Percentiles rank a stretch among this genome's conserved stretches.
These are phyloP conservation scores for Ceuthmochares aereus DNA, from an alignment of 2,113 vertebrate species.

Conservation along the genomic window DNA sequence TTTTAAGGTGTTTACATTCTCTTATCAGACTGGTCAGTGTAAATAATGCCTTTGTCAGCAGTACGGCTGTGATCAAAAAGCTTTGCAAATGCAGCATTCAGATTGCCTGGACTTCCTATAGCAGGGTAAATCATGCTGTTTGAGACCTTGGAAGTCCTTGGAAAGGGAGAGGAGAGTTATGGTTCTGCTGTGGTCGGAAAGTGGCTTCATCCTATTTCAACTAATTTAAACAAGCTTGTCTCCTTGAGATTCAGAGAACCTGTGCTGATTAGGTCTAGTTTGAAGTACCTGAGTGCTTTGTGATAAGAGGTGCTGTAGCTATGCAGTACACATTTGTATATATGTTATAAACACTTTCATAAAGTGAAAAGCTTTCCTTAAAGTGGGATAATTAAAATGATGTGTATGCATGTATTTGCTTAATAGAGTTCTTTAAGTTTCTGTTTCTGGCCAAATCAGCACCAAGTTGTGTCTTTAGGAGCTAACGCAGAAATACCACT, in stretches of 20 bases:
- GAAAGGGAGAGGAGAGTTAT: background rate
- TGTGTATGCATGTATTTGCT: background rate
- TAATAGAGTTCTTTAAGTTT: background rate
- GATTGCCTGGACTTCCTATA: background rate
- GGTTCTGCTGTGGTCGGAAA: background rate
- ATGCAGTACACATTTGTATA: background rate
- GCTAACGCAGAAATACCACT: background rate
- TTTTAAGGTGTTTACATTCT: slow-evolving; percentile 54
- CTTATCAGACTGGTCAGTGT: slow-evolving; percentile 21
- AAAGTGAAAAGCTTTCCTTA: background rate
- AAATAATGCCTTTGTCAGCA: slow-evolving; percentile 44
- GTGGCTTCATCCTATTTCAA: background rate
- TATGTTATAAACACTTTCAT: background rate
- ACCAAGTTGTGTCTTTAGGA: background rate
- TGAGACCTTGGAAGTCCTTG: background rate
- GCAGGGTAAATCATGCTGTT: background rate
- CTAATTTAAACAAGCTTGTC: background rate
- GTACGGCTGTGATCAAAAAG: slow-evolving; percentile 6
- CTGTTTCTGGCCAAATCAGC: background rate
- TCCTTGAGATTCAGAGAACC: background rate
- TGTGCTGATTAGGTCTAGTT: background rate
- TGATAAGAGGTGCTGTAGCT: background rate
- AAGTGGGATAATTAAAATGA: background rate
- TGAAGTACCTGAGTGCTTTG: background rate
- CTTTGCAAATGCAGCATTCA: background rate